Percentiles rank a stretch among this genome's conserved stretches.
Evolutionary conservation across 2,888 invertebrate genomes (phyloP).

Genomic region (Diadegma fenestrale): DNA sequence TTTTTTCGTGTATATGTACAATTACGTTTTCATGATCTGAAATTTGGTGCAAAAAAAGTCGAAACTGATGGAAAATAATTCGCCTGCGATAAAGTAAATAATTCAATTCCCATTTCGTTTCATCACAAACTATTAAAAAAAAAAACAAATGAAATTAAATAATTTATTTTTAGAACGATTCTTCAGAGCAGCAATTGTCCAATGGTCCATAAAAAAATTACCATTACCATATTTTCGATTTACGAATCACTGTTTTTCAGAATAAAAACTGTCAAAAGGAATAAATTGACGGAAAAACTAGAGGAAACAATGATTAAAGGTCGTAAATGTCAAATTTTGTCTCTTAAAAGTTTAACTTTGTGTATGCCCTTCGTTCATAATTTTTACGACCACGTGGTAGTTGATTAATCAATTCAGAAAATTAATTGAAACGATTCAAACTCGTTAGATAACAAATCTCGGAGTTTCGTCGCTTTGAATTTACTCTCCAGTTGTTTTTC

Average conservation of each 20-base stretch:
- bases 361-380: no score
- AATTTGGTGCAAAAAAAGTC: background rate
- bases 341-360: no score
- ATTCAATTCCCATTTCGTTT: no score
- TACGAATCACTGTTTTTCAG: no score
- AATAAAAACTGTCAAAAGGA: no score
- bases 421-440: background rate
- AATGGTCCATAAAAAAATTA: background rate
- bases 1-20: background rate
- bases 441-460: background rate
- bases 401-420: background rate
- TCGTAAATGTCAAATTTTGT: no score
- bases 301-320: no score
- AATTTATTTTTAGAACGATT: background rate
- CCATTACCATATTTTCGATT: background rate
- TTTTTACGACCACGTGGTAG: background rate
- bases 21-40: background rate
- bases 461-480: background rate
- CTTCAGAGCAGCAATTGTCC: background rate
- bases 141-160: no score
- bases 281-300: no score
- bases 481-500: background rate
- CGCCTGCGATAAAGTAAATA: background rate
- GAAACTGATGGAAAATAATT: background rate
- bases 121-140: no score